Percentiles rank a stretch among this genome's conserved stretches.
Conservation (phyloP, 2,113 vertebrate genomes). For the Notothenia coriiceps region DNA sequence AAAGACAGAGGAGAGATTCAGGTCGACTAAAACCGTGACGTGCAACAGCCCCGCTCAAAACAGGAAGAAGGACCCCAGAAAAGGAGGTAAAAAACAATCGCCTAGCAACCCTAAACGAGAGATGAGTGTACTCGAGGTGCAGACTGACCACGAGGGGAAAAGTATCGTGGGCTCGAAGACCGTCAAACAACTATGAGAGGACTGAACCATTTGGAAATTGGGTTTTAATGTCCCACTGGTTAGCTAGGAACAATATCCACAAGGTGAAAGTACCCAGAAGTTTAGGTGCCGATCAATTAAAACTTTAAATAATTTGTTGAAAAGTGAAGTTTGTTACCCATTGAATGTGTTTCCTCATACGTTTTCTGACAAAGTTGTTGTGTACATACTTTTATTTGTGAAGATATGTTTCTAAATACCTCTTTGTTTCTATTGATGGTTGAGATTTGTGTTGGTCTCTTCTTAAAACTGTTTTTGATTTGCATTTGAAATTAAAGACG, state of each 20-base stretch:
- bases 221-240: slow-evolving; percentile 55
- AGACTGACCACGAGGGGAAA: slow-evolving; percentile 79
- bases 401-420: neutral
- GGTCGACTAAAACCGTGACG: slow-evolving; percentile 64
- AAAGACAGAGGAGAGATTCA: slow-evolving; percentile 63
- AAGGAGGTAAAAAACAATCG: slow-evolving; percentile 46
- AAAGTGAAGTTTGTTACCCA: neutral
- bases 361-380: neutral
- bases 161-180: slow-evolving; percentile 81
- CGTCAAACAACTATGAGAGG: slow-evolving; percentile 87
- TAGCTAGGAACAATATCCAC: slow-evolving; percentile 77
- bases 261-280: slow-evolving; percentile 77
- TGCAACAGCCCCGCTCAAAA: slow-evolving; percentile 64
- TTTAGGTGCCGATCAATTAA: slow-evolving; percentile 71
- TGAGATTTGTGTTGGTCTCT: slow-evolving; percentile 6
- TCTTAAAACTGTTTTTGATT: slow-evolving; percentile 2
- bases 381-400: slow-evolving; percentile 17
- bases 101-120: slow-evolving; percentile 74
- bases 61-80: slow-evolving; percentile 43
- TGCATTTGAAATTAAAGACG: slow-evolving; percentile 21
- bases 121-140: slow-evolving; percentile 86
- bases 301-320: slow-evolving; percentile 38
- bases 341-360: neutral
- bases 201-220: slow-evolving; percentile 73
- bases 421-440: neutral